phyloP scores from a whole-genome alignment of 2,797 vertebrate species.

The Astyanax mexicanus region DNA sequence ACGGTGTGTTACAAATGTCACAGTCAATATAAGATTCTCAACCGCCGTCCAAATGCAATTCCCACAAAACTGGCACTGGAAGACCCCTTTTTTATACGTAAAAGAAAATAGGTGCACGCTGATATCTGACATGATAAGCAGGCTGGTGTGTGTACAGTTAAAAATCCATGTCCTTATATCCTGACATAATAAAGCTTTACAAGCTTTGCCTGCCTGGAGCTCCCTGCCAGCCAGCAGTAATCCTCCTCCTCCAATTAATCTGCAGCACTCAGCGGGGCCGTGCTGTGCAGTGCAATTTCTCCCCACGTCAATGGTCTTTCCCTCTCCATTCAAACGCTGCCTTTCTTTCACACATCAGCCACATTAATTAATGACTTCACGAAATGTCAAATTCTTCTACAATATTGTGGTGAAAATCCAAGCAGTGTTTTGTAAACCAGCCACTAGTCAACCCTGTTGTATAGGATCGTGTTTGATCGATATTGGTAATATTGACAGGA shows the following conservation, averaged over 20 bases:
- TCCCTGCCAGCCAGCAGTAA: slow-evolving; percentile 37
- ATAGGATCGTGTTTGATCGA: background rate
- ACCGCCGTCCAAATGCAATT: background rate
- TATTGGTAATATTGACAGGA: background rate
- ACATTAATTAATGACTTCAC: slow-evolving; percentile 28
- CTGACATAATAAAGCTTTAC: slow-evolving; percentile 35
- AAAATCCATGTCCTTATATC: slow-evolving; percentile 37
- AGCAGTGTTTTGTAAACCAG: background rate
- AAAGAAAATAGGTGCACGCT: background rate
- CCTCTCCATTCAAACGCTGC: slow-evolving; percentile 13
- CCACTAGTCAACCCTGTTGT: background rate
- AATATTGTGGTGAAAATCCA: background rate
- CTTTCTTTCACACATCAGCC: slow-evolving; percentile 20
- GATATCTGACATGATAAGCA: background rate
- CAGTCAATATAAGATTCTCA: slow-evolving; percentile 20
- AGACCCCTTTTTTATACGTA: background rate
- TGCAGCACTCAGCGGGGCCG: slow-evolving; percentile 10
- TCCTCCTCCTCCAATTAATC: slow-evolving; percentile 42
- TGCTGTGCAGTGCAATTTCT: slow-evolving; percentile 17
- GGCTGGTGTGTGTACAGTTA: slow-evolving; percentile 9
- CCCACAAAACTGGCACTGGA: slow-evolving; percentile 13
- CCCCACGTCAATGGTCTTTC: background rate
- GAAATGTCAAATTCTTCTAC: slow-evolving; percentile 16
- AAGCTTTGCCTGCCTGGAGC: slow-evolving; percentile 35
- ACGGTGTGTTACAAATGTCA: slow-evolving; percentile 1